A percentile compares a stretch with the other conserved stretches of the same genome.
Conservation (phyloP, 2,888 invertebrate species). For the Dicranocentrus wangi region DNA sequence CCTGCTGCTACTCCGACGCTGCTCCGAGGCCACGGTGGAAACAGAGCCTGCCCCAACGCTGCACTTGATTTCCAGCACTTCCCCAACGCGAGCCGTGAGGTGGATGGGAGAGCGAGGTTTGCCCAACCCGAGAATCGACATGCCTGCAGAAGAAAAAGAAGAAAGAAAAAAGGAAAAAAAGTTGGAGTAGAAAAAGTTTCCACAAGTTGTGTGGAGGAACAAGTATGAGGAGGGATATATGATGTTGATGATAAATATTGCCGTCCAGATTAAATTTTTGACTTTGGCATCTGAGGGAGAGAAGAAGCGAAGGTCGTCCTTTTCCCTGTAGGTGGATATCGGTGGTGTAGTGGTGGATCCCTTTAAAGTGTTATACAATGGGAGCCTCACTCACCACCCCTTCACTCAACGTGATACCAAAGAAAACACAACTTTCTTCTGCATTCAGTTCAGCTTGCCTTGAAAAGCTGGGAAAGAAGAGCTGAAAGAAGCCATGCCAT, state of each 20-base stretch:
- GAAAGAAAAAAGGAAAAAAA: slow-evolving; percentile 6
- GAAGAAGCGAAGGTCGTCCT: too few species aligned
- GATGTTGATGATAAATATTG: slow-evolving; percentile 54
- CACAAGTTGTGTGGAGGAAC: slow-evolving; percentile 14
- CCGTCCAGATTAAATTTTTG: slow-evolving; percentile 48
- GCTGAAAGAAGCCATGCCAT: neutral
- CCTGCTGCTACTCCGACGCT: slow-evolving; percentile 25
- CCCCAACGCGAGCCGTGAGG: slow-evolving; percentile 82
- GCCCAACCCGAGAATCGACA: slow-evolving; percentile 81
- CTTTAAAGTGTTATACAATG: too few species aligned
- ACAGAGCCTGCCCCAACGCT: slow-evolving; percentile 76
- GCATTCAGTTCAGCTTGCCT: neutral
- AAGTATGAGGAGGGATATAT: slow-evolving; percentile 21
- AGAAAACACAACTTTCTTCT: too few species aligned
- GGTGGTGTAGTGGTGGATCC: too few species aligned
- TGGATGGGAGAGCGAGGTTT: slow-evolving; percentile 77
- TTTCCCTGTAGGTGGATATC: slow-evolving; percentile 9
- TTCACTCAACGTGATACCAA: too few species aligned
- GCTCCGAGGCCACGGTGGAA: slow-evolving; percentile 20
- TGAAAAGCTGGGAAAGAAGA: neutral
- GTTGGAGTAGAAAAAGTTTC: slow-evolving; percentile 20
- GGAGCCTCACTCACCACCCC: too few species aligned
- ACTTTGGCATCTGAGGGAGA: slow-evolving; percentile 28
- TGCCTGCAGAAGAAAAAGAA: slow-evolving; percentile 79
- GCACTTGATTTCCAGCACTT: slow-evolving; percentile 85